Evolutionary conservation across 1,140 invertebrate genomes (phyloP).

Genomic region (Antheraea mylitta): DNA sequence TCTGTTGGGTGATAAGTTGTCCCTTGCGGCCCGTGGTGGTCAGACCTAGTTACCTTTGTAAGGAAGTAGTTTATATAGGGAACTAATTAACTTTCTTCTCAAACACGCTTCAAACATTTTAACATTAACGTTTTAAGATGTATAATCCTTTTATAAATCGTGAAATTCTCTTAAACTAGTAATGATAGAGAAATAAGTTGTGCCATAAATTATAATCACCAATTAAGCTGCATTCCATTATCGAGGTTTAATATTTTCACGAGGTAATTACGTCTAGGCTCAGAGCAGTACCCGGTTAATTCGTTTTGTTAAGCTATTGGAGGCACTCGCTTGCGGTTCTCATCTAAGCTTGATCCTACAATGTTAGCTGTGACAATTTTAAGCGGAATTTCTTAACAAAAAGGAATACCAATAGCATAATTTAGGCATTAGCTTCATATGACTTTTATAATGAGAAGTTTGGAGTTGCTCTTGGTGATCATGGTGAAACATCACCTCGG

Average conservation of each 20-base stretch:
- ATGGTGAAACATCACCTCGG: too few relatives aligned
- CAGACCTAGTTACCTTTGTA: too few relatives aligned
- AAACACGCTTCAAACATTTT: too few relatives aligned
- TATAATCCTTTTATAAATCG: not conserved
- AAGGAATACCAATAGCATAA: too few relatives aligned
- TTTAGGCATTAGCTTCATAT: too few relatives aligned
- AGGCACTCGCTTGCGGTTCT: conserved; percentile 6
- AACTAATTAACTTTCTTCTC: too few relatives aligned
- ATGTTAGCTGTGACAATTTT: not conserved
- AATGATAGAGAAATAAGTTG: too few relatives aligned
- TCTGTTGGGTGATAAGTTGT: too few relatives aligned
- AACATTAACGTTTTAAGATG: not conserved
- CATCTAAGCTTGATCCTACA: not conserved
- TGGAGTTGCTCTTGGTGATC: not conserved
- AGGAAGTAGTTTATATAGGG: too few relatives aligned
- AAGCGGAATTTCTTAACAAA: not conserved
- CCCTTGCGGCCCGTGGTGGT: too few relatives aligned
- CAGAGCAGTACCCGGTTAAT: not conserved
- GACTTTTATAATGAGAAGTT: not conserved
- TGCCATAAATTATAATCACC: not conserved
- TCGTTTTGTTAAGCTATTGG: conserved; percentile 5
- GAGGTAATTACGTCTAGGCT: conserved; percentile 7
- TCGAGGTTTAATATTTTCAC: conserved; percentile 4
- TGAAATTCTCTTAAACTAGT: not conserved
- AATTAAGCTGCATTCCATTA: conserved; percentile 7